Evolutionary conservation across 2,113 vertebrate genomes (phyloP).

Genomic region (Phyllostomus hastatus): DNA sequence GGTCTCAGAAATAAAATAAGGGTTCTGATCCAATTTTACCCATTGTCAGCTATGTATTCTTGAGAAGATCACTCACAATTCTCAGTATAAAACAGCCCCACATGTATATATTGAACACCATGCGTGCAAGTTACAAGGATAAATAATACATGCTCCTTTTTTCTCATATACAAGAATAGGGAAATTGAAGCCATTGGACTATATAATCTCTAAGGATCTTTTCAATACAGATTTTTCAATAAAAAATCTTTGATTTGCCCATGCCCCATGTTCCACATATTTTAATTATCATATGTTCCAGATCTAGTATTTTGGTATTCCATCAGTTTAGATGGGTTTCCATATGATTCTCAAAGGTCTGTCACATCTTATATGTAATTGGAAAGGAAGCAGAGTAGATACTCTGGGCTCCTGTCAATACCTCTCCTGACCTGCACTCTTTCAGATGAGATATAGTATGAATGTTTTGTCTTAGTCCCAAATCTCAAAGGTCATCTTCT

Average conservation of each 20-base stretch:
- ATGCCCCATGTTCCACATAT: neutral
- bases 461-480: neutral
- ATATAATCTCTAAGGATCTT: neutral
- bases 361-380: neutral
- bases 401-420: neutral
- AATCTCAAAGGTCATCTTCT: neutral
- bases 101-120: neutral
- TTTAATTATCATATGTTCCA: neutral
- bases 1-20: neutral
- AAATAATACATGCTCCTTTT: neutral
- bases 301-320: neutral
- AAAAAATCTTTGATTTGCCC: neutral
- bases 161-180: neutral
- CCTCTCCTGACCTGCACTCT: neutral
- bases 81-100: neutral
- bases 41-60: neutral
- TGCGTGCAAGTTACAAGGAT: slow-evolving; percentile 1
- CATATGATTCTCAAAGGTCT: neutral
- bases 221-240: neutral
- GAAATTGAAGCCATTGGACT: neutral
- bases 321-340: neutral
- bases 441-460: neutral
- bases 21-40: neutral
- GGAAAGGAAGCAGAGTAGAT: neutral
- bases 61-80: neutral